phyloP scores from a whole-genome alignment of 2,797 vertebrate genomes.

The Fistularia commersonii region DNA sequence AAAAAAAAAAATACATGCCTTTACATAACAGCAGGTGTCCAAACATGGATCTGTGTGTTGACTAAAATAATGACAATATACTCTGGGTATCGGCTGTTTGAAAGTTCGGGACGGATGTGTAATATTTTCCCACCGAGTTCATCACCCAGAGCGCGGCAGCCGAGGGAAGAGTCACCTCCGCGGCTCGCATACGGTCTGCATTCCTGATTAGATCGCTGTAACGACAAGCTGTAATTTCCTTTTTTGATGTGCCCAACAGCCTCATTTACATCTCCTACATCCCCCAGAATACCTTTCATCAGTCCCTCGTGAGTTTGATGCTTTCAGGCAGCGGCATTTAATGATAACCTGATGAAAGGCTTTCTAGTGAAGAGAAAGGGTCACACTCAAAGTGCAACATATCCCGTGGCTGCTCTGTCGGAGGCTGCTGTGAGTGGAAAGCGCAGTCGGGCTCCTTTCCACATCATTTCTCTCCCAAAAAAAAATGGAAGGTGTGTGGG shows the following conservation, averaged over 20 bases:
- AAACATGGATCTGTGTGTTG: too few species aligned
- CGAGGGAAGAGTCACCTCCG: background rate
- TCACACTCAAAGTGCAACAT: conserved; percentile 16
- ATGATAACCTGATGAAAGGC: conserved; percentile 39
- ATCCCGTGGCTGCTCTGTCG: conserved; percentile 23
- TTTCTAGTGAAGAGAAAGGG: conserved; percentile 15
- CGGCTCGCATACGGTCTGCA: conserved; percentile 10
- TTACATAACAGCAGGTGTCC: too few species aligned
- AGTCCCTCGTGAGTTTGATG: conserved; percentile 23
- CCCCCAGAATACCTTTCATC: conserved; percentile 35
- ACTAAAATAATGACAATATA: background rate
- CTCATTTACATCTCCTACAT: conserved; percentile 25
- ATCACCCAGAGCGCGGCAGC: background rate
- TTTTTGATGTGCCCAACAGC: conserved; percentile 8
- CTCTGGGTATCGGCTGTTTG: background rate
- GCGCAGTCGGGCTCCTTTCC: conserved; percentile 20
- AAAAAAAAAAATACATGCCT: background rate
- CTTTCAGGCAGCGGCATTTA: conserved; percentile 27
- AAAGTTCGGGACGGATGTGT: background rate
- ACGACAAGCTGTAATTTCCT: conserved; percentile 14
- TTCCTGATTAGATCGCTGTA: conserved; percentile 10
- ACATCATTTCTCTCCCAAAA: conserved; percentile 12
- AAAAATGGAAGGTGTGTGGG: conserved; percentile 16
- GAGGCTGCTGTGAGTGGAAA: conserved; percentile 26
- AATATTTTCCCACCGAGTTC: background rate